A percentile compares a stretch with the other conserved stretches of the same genome.
These are phyloP conservation scores for Lampris incognitus DNA, from an alignment of 2,113 vertebrate species.

Conservation along the genomic window DNA sequence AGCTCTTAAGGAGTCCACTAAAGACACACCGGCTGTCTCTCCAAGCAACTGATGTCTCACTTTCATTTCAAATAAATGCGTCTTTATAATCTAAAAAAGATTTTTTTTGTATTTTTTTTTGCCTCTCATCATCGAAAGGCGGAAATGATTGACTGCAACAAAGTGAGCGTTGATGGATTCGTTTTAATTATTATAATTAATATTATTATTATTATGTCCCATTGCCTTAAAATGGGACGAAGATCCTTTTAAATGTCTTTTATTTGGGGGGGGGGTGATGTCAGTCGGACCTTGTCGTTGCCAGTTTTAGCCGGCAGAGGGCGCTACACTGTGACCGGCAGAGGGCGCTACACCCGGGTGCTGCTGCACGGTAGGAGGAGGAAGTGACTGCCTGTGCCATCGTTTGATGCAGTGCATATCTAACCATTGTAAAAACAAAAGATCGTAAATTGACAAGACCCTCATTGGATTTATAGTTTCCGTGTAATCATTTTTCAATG, in stretches of 20 bases:
- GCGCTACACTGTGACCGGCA: conserved; percentile 50
- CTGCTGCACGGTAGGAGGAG: conserved; percentile 30
- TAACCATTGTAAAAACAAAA: conserved; percentile 41
- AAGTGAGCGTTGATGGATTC: conserved; percentile 30
- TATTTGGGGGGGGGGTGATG: background rate
- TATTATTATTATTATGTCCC: conserved; percentile 32
- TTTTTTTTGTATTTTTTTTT: conserved; percentile 48
- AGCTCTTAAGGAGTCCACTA: conserved; percentile 64
- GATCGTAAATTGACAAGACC: conserved; percentile 55
- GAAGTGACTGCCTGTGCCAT: conserved; percentile 65
- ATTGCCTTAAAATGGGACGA: conserved; percentile 60
- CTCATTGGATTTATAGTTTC: conserved; percentile 75
- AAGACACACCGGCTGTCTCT: conserved; percentile 43
- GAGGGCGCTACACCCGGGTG: conserved; percentile 47
- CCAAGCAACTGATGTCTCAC: conserved; percentile 51
- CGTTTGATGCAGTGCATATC: conserved; percentile 51
- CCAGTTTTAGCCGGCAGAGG: conserved; percentile 61
- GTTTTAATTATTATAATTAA: conserved; percentile 7
- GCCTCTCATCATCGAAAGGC: conserved; percentile 42
- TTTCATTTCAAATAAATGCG: conserved; percentile 60
- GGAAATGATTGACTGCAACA: conserved; percentile 54
- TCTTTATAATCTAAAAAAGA: conserved; percentile 47
- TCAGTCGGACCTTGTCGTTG: conserved; percentile 29
- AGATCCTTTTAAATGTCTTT: background rate
- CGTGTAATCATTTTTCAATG: conserved; percentile 79